Evolutionary conservation across 2,888 invertebrate species (phyloP).

Genomic region (Pyrochroa serraticornis): DNA sequence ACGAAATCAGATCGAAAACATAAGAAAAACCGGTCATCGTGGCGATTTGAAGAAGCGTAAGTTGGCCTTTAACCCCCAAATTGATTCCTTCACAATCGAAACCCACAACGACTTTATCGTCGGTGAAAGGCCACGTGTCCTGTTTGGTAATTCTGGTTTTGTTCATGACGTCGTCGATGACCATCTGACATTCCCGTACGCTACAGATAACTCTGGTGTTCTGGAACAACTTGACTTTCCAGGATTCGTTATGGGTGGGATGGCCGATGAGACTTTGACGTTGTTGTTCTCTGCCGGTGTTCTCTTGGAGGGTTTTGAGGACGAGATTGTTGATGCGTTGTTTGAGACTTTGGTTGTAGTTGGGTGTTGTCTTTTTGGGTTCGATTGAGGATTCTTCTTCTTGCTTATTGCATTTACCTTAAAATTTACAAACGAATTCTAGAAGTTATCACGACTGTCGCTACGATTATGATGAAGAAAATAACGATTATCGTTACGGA

Average conservation of each 20-base stretch:
- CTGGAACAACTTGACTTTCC: conserved; percentile 82
- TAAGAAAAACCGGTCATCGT: conserved; percentile 83
- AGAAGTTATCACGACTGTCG: not conserved
- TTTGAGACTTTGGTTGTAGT: conserved; percentile 78
- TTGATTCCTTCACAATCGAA: conserved; percentile 95
- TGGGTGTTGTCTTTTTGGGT: conserved; percentile 5
- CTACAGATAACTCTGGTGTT: conserved; percentile 82
- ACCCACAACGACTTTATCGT: conserved; percentile 70
- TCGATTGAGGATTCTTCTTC: conserved; percentile 15
- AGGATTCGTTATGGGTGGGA: conserved; percentile 65
- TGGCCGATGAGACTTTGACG: conserved; percentile 54
- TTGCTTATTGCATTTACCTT: conserved; percentile 26
- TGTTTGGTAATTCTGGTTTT: conserved; percentile 5
- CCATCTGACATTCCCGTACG: conserved; percentile 76
- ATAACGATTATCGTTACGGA: not conserved
- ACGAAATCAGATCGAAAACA: conserved; percentile 86
- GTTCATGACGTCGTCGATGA: conserved; percentile 73
- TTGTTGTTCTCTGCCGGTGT: conserved; percentile 67
- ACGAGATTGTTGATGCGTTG: conserved; percentile 88
- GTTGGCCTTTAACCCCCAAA: conserved; percentile 84
- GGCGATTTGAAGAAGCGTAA: conserved; percentile 86
- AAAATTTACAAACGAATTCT: conserved; percentile 1
- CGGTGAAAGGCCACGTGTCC: conserved; percentile 51
- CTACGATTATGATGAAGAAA: not conserved
- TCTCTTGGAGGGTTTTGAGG: conserved; percentile 88